A percentile compares a stretch with the other conserved stretches of the same genome.
Evolutionary conservation across 2,797 vertebrate species (phyloP).

Genomic region (Ceryle rudis): DNA sequence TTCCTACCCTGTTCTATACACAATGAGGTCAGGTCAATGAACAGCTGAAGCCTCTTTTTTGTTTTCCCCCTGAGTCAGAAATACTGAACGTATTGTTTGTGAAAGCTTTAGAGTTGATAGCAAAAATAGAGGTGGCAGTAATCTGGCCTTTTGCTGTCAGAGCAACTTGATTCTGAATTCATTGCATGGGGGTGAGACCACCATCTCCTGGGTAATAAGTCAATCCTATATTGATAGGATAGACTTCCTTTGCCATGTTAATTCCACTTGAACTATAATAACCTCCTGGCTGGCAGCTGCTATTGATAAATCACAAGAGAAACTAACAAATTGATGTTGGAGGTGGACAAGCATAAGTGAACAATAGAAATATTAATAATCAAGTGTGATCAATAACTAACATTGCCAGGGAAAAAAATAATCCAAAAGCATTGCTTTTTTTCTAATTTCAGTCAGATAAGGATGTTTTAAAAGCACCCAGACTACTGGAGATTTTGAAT

Average conservation of each 20-base stretch:
- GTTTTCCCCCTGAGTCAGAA: slow-evolving; percentile 18
- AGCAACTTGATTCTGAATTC: slow-evolving; percentile 55
- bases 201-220: slow-evolving; percentile 45
- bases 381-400: not conserved
- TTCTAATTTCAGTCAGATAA: not conserved
- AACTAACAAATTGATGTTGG: not conserved
- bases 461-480: not conserved
- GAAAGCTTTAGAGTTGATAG: slow-evolving; percentile 45
- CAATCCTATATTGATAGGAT: slow-evolving; percentile 14
- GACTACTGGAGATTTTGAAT: not conserved
- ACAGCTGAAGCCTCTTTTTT: slow-evolving; percentile 1
- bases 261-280: slow-evolving; percentile 61
- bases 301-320: slow-evolving; percentile 39
- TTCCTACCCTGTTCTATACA: not conserved
- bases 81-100: slow-evolving; percentile 46
- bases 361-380: slow-evolving; percentile 32
- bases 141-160: slow-evolving; percentile 57
- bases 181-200: not conserved
- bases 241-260: slow-evolving; percentile 47
- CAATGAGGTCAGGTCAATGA: not conserved
- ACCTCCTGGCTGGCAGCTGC: slow-evolving; percentile 5
- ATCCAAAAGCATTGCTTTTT: not conserved
- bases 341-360: slow-evolving; percentile 22
- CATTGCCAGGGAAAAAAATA: not conserved
- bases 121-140: slow-evolving; percentile 44